phyloP scores from a whole-genome alignment of 1,140 invertebrate genomes.

The Probaryconus sp. region DNA sequence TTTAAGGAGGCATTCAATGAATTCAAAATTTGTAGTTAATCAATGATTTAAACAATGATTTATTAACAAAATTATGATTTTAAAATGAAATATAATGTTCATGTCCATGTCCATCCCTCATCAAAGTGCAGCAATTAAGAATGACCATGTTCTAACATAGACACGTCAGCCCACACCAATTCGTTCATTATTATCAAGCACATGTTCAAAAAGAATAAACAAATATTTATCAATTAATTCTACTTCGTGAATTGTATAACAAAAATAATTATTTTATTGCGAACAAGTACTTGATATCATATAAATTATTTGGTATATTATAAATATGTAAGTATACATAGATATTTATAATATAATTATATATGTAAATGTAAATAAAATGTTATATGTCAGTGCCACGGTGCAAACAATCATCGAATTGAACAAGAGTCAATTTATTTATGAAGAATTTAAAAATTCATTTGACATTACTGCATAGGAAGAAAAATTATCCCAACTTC shows the following conservation, averaged over 20 bases:
- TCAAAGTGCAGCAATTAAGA: conserved; percentile 71
- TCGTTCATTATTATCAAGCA: conserved; percentile 73
- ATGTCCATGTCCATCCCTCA: conserved; percentile 68
- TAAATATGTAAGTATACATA: conserved; percentile 49
- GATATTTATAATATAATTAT: no score
- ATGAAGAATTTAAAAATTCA: conserved; percentile 66
- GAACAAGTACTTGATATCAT: conserved; percentile 34
- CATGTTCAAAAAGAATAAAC: conserved; percentile 1
- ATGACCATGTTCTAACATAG: conserved; percentile 79
- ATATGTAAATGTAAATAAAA: conserved; percentile 61
- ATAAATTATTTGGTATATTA: no score
- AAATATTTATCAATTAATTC: no score
- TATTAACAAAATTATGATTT: no score
- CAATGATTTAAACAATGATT: no score
- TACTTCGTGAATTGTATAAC: conserved; percentile 11
- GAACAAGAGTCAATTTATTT: conserved; percentile 74
- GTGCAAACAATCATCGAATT: conserved; percentile 79
- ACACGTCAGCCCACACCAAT: conserved; percentile 78
- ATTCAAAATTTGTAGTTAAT: no score
- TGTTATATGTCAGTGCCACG: conserved; percentile 77
- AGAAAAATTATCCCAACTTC: conserved; percentile 61
- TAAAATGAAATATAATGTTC: no score
- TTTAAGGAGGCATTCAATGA: conserved; percentile 63
- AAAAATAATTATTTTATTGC: conserved; percentile 8
- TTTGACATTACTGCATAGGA: conserved; percentile 67